Evolutionary conservation across 2,888 invertebrate genomes (phyloP), one percentile per base, ranked within the genome.

Genomic region (Suillia variegata): DNA sequence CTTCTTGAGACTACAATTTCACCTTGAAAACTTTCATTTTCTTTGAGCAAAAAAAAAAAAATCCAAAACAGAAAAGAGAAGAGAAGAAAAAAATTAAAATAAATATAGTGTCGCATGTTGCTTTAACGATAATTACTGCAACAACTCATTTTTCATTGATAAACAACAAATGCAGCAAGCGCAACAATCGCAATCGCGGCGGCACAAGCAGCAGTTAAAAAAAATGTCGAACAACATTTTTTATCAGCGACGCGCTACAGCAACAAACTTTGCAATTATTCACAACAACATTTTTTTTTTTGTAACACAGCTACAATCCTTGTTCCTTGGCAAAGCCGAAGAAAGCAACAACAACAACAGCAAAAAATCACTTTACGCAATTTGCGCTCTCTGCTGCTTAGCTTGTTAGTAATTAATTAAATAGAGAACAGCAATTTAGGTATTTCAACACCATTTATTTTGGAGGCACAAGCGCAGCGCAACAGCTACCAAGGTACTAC

Each of bases 381-480:
- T 54, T 54, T 47, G 24, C 42, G 17, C 12, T 8, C n/a, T n/a
- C n/a, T n/a, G n/a, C 17, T n/a, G 55, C 48, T 55, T 33, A 57
- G 67, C 73, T 75, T 75, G 75, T 75, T 75, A 73, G 74, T 68
- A 73, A 73, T 73, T 73, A 73, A 73, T 73, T 73, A 73, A 73
- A 73, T 75, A 73, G 76, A 54, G 24, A 12, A n/a, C 50, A 42
- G 12, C 50, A 34, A 38, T 38, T 51, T 57, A 15, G 15, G 20
- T 53, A 20, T 31, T 52, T 53, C 47, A 45, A 56, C 49, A 48
- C 22, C 33, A 49, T 49, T 56, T 12, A 56, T 56, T 50, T 42
- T 13, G 6, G 48, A 48, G n/a, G 17, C 20, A 18, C n/a, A 8
- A 48, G 22, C 48, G 8, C 17, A 48, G 22, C 48, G 3, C 38